phyloP scores from a whole-genome alignment of 1,140 invertebrate genomes.

The Cydia pomonella region DNA sequence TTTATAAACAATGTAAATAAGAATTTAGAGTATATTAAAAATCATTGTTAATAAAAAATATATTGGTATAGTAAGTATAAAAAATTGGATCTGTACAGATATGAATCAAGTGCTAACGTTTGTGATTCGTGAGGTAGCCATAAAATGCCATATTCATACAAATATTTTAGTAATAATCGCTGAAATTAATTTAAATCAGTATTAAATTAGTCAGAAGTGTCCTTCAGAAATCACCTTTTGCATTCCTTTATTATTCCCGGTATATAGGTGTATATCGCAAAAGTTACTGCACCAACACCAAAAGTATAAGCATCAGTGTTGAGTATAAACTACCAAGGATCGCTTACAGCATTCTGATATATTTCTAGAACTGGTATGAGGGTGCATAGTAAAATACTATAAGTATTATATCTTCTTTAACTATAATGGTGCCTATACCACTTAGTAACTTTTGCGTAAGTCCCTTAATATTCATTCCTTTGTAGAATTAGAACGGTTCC shows the following conservation, averaged over 20 bases:
- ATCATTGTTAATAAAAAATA: constrained; percentile 64
- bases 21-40: constrained; percentile 69
- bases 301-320: neutral
- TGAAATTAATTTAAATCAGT: constrained; percentile 54
- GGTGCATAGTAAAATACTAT: too few species aligned
- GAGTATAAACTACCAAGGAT: neutral
- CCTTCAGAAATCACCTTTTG: constrained; percentile 54
- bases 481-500: constrained; percentile 55
- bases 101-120: constrained; percentile 61
- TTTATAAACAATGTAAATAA: constrained; percentile 77
- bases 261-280: neutral
- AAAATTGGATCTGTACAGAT: constrained; percentile 63
- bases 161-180: constrained; percentile 35
- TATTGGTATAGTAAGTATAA: constrained; percentile 65
- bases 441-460: neutral
- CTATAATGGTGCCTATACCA: neutral
- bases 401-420: neutral
- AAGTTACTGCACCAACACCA: neutral
- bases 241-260: constrained; percentile 74
- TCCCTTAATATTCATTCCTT: constrained; percentile 38
- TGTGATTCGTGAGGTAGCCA: constrained; percentile 78
- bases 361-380: too few species aligned
- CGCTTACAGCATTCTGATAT: too few species aligned
- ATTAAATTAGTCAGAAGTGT: constrained; percentile 43
- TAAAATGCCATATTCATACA: constrained; percentile 72